These are phyloP conservation scores for Automeris io DNA, from an alignment of 2,888 invertebrate genomes.

Conservation along the genomic window DNA sequence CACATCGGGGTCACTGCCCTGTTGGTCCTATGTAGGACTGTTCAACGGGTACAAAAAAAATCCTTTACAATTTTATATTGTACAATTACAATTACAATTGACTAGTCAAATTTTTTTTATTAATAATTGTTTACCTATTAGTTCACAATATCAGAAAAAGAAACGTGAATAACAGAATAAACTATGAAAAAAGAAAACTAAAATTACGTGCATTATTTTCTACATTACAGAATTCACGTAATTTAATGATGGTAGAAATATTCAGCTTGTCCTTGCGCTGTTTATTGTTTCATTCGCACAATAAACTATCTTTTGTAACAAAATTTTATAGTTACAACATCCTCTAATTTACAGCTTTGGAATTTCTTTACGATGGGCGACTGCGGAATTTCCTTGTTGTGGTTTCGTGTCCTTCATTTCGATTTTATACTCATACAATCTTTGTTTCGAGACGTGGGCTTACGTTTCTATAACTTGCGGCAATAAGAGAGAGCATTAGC, in stretches of 20 bases:
- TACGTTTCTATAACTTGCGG: neutral
- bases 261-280: slow-evolving; percentile 8
- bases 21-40: too few species aligned
- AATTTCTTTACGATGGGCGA: slow-evolving; percentile 10
- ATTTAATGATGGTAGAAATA: slow-evolving; percentile 6
- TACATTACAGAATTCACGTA: neutral
- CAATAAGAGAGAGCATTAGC: too few species aligned
- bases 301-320: slow-evolving; percentile 16
- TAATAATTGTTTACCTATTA: too few species aligned
- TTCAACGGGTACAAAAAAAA: too few species aligned
- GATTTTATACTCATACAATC: neutral
- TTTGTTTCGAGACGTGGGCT: neutral
- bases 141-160: too few species aligned
- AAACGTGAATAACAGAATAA: too few species aligned
- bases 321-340: slow-evolving; percentile 13
- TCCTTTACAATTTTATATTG: too few species aligned
- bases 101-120: too few species aligned
- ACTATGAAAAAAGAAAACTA: too few species aligned
- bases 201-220: neutral
- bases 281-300: slow-evolving; percentile 7
- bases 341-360: slow-evolving; percentile 12
- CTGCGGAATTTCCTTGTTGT: slow-evolving; percentile 2
- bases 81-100: too few species aligned
- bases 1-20: too few species aligned
- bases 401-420: slow-evolving; percentile 1